Percentiles rank a stretch among this genome's conserved stretches.
Conservation (phyloP, 2,888 invertebrate species). For the Belgica antarctica region DNA sequence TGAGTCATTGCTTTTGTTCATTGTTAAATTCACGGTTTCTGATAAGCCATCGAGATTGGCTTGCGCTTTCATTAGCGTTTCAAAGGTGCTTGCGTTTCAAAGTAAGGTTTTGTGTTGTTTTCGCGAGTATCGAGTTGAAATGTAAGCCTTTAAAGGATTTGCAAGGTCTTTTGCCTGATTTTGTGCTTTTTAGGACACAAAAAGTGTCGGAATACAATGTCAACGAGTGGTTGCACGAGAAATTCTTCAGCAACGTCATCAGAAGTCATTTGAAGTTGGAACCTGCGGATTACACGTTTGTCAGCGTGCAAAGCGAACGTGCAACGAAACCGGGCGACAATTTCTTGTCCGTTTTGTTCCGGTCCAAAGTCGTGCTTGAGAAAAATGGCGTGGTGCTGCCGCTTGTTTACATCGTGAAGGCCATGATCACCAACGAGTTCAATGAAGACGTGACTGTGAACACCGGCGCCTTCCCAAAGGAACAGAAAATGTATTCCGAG, state of each 20-base stretch:
- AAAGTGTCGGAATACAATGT: not conserved
- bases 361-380: not conserved
- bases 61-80: no score
- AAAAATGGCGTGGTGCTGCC: not conserved
- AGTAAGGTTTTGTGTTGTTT: no score
- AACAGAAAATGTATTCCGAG: constrained; percentile 2
- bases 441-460: not conserved
- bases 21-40: no score
- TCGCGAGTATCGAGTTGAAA: no score
- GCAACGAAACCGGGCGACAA: constrained; percentile 23
- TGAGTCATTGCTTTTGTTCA: no score
- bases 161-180: no score
- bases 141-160: no score
- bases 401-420: not conserved
- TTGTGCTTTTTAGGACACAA: not conserved
- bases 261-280: constrained; percentile 14
- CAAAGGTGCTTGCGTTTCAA: no score
- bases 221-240: not conserved
- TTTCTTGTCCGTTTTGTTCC: constrained; percentile 12
- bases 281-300: not conserved
- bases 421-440: not conserved
- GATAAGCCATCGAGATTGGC: no score
- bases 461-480: constrained; percentile 11
- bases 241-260: not conserved
- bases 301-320: not conserved